A percentile compares a stretch with the other conserved stretches of the same genome.
Conservation (phyloP, 2,113 vertebrate genomes). For the Candoia aspera region DNA sequence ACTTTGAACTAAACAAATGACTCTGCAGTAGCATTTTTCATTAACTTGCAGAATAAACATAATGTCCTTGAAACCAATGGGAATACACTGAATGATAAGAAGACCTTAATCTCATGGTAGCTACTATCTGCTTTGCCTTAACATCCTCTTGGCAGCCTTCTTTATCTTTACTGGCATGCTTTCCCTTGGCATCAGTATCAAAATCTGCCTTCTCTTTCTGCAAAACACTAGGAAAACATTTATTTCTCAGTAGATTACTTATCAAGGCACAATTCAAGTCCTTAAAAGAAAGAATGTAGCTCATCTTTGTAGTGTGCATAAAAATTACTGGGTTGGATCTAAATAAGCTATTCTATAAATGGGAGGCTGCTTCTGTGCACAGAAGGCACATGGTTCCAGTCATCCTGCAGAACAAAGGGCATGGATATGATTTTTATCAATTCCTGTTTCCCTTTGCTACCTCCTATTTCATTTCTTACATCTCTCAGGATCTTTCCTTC, state of each 20-base stretch:
- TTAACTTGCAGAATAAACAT: background rate
- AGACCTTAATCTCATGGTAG: background rate
- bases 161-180: slow-evolving; percentile 8
- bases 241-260: background rate
- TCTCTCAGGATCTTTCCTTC: too few species aligned
- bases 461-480: background rate
- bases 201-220: background rate
- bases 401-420: background rate
- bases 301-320: background rate
- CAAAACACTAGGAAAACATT: slow-evolving; percentile 10
- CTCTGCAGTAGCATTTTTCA: background rate
- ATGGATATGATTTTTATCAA: too few species aligned
- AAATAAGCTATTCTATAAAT: background rate
- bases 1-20: background rate
- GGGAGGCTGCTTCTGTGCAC: too few species aligned
- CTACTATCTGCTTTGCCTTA: background rate
- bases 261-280: background rate
- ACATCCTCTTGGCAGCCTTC: background rate
- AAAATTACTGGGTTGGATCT: background rate
- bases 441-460: background rate
- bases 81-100: slow-evolving; percentile 15
- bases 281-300: background rate
- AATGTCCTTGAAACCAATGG: background rate
- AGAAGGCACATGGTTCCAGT: background rate
- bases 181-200: background rate